Base-by-base conservation (phyloP, 2,888 invertebrate species). In the Philhelius pedissequus region DNA sequence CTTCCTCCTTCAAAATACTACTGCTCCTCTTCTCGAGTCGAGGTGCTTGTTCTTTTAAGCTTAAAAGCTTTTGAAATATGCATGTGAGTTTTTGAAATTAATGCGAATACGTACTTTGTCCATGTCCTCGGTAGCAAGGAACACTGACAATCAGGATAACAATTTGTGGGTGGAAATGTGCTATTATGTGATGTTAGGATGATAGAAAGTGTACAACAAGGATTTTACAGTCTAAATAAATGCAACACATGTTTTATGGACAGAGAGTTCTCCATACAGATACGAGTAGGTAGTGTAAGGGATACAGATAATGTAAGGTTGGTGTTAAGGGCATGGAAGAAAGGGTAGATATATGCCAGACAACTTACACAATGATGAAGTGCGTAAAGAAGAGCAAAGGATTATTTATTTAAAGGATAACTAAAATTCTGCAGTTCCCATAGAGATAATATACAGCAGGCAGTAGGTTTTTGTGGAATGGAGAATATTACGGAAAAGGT, bases 391-490 rank as follows among this genome's bases (percentile, higher is more conserved):
- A 68, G 45, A 22, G 52, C 40, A 35, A 35, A n/a, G 68, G 62
- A 48, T 83, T 64, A 83, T 83, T 83, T 83, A 78, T 83, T 69
- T 69, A 83, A 69, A 27, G 35, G 64, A 69, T 40, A 32, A 54
- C 48, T 40, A 48, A 52, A 66, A n/a, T 73, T 45, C 30, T 60
- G 38, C 20, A 58, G 35, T 30, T 30, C 18, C n/a, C n/a, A 25
- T 20, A 1, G 25, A 22, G 9, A 18, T 30, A 11, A 30, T 11
- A 30, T 30, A 20, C 6, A 20, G 18, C 20, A 35, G 18, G 18
- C 11, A 13, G 11, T 54, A 11, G 15, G 4, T 18, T 27, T 13
- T 25, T 35, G 11, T 32, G 66, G 22, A 13, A 18, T n/a, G n/a
- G 35, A 15, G 25, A 20, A 32, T 43, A 62, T 73, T 20, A 45